Evolutionary conservation across 2,888 invertebrate genomes (phyloP).

Genomic region (Trachelus tabidus): DNA sequence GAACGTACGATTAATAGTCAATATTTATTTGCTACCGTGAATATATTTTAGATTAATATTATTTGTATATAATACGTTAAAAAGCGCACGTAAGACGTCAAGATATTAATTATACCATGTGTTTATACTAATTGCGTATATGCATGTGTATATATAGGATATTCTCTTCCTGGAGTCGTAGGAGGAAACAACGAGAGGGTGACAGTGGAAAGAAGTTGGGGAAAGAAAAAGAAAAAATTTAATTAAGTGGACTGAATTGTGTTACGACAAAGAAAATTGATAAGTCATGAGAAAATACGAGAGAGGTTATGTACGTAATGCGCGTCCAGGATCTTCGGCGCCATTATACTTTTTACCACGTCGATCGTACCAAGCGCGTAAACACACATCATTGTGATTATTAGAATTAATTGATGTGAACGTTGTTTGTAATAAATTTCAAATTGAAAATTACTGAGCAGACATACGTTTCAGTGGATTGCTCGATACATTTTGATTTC

Average conservation of each 20-base stretch:
- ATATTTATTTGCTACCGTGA: constrained; percentile 5
- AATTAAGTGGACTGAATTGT: not conserved
- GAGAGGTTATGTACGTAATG: not conserved
- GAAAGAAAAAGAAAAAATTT: not conserved
- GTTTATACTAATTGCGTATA: not conserved
- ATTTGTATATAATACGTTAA: not conserved
- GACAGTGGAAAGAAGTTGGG: not conserved
- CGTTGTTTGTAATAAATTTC: constrained; percentile 49
- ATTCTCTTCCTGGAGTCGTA: constrained; percentile 18
- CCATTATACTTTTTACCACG: not conserved
- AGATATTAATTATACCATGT: not conserved
- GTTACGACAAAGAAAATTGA: not conserved
- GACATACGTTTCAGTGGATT: no score
- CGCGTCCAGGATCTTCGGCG: not conserved
- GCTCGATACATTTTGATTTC: not conserved
- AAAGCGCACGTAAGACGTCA: not conserved
- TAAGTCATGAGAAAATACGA: not conserved
- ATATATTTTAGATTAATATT: constrained; percentile 2
- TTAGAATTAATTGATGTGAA: constrained; percentile 42
- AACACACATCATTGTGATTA: constrained; percentile 39
- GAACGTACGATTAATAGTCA: not conserved
- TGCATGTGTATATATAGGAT: constrained; percentile 3
- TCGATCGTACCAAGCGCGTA: not conserved
- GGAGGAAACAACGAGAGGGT: constrained; percentile 4
- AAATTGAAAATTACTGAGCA: constrained; percentile 22